Percentiles rank a stretch among this genome's conserved stretches.
These are phyloP conservation scores for Ellobium chinense DNA, from an alignment of 2,888 invertebrate genomes.

Conservation along the genomic window DNA sequence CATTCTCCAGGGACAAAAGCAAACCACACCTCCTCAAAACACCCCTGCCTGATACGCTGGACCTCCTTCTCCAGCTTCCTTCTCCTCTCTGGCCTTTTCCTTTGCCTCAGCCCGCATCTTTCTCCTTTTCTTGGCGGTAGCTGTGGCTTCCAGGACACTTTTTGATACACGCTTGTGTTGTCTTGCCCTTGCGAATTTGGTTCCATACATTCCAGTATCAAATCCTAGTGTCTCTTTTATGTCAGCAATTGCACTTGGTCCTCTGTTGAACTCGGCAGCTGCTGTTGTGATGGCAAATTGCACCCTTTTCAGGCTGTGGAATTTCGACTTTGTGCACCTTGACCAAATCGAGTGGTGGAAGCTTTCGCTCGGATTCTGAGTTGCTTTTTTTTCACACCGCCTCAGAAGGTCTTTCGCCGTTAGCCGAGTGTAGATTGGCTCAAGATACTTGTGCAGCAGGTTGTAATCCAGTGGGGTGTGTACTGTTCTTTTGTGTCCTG, in stretches of 20 bases:
- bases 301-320: background rate
- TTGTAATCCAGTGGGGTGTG: slow-evolving; percentile 10
- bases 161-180: too few relatives aligned
- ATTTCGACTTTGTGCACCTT: background rate
- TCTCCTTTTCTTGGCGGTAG: too few relatives aligned
- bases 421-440: slow-evolving; percentile 9
- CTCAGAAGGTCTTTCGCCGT: background rate
- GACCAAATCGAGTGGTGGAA: slow-evolving; percentile 12
- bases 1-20: too few relatives aligned
- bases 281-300: background rate
- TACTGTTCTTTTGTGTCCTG: slow-evolving; percentile 2
- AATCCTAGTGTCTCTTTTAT: too few relatives aligned
- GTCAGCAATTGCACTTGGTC: background rate
- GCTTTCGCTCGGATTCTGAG: slow-evolving; percentile 20
- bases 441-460: background rate
- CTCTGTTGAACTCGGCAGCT: slow-evolving; percentile 5
- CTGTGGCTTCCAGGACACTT: too few relatives aligned
- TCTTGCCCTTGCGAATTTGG: too few relatives aligned
- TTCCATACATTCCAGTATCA: too few relatives aligned
- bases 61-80: too few relatives aligned
- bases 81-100: too few relatives aligned
- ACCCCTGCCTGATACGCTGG: too few relatives aligned
- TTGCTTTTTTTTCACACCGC: slow-evolving; percentile 5
- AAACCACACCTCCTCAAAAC: too few relatives aligned
- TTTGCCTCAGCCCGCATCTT: too few relatives aligned